These are phyloP conservation scores for Atrina japonica DNA, from an alignment of 2,888 invertebrate genomes.

Conservation along the genomic window DNA sequence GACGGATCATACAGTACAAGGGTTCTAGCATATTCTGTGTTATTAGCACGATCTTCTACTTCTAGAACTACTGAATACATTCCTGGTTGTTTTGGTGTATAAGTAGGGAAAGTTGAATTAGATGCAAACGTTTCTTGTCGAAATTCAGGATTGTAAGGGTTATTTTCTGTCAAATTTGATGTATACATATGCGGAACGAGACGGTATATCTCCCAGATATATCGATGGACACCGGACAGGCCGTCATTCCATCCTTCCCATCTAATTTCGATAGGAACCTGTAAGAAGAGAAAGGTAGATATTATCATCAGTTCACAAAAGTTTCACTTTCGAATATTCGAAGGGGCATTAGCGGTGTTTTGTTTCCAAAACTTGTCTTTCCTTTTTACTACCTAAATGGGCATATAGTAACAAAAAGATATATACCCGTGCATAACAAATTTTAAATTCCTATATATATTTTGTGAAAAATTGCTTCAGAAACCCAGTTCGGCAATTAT, in stretches of 20 bases:
- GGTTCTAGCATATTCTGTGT: conserved; percentile 54
- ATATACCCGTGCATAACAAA: too few relatives aligned
- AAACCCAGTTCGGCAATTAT: too few relatives aligned
- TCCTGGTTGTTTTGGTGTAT: conserved; percentile 45
- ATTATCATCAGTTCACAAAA: not conserved
- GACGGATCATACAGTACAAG: conserved; percentile 55
- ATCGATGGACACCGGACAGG: conserved; percentile 32
- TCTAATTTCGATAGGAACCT: conserved; percentile 11
- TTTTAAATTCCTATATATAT: too few relatives aligned
- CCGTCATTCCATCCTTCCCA: conserved; percentile 45
- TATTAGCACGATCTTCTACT: conserved; percentile 62
- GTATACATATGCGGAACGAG: conserved; percentile 19
- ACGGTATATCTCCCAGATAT: conserved; percentile 31
- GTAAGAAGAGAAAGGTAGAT: conserved; percentile 5
- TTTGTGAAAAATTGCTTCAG: too few relatives aligned
- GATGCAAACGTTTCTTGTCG: not conserved
- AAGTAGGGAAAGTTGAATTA: conserved; percentile 10
- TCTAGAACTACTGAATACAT: conserved; percentile 59
- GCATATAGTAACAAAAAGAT: too few relatives aligned
- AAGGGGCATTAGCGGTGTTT: too few relatives aligned
- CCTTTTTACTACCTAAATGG: too few relatives aligned
- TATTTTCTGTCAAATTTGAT: conserved; percentile 14
- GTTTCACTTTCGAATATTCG: not conserved
- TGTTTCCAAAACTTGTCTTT: too few relatives aligned
- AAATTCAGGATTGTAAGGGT: not conserved